Evolutionary conservation across 2,113 vertebrate genomes (phyloP), one percentile per base, ranked within the genome.

Genomic region (Pontoporia blainvillei): DNA sequence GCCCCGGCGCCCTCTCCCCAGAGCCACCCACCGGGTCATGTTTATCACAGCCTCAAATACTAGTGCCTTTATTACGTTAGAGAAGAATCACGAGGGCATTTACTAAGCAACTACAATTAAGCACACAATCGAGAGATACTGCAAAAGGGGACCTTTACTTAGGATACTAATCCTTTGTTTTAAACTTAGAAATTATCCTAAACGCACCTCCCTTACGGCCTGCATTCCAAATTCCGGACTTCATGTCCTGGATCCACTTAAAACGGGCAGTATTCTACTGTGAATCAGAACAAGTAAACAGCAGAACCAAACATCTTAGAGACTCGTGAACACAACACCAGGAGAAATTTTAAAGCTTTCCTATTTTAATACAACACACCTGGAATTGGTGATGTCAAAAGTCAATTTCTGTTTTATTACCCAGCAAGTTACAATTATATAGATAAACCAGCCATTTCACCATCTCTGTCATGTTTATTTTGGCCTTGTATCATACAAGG

Each of bases 221-320:
- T 92, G 84, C 96, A 87, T 96, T 97, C 94, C 92, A 91, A 94
- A 96, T 1, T 7, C 93, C 94, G 96, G 97, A 96, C 91, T 93
- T 71, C 75, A 93, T 54, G 91, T 93, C 97, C 98, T 98, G 97
- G 95, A 97, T 98, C 96, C 93, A 90, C 97, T 97, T 97, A 96
- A 97, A 97, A 98, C 64, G 79, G 87, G 67, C 98, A 94, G n/a
- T 84, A 85, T 87, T 92, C 92, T 91, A 78, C 69, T 89, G 84
- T 87, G 93, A 76, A 76, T 94, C 78, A 96, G 95, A 98, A 71
- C 36, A 97, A 93, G 96, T 57, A 75, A 97, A 97, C 86, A 96
- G 71, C 95, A 94, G 96, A 96, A 78, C 81, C 96, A 96, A 96
- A 90, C 73, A 87, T 81, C 92, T 96, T 78, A 95, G 78, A 86